phyloP scores from a whole-genome alignment of 2,797 vertebrate species.

The Lepus townsendii region DNA sequence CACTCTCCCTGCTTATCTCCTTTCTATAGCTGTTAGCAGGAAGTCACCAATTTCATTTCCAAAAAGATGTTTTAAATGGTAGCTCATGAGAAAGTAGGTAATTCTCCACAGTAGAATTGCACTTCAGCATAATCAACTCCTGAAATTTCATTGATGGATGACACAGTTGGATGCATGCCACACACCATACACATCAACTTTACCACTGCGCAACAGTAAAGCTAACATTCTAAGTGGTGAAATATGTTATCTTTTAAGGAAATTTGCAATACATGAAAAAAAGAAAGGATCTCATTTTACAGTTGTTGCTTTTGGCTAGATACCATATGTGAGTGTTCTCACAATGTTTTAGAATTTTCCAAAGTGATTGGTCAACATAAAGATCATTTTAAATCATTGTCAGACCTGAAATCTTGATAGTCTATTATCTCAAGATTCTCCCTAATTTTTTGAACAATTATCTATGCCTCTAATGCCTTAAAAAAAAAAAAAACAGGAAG shows the following conservation, averaged over 20 bases:
- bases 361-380: conserved; percentile 38
- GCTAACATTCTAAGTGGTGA: conserved; percentile 36
- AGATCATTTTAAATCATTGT: conserved; percentile 43
- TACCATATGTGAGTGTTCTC: neutral
- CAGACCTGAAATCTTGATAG: conserved; percentile 22
- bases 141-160: neutral
- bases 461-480: neutral
- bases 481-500: neutral
- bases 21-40: conserved; percentile 68
- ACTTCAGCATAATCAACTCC: neutral
- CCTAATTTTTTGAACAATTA: conserved; percentile 31
- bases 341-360: conserved; percentile 55
- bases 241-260: conserved; percentile 67
- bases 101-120: conserved; percentile 5
- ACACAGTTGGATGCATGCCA: neutral
- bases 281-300: conserved; percentile 1
- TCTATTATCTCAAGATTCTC: neutral
- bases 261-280: conserved; percentile 58
- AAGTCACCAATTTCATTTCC: conserved; percentile 72
- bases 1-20: neutral
- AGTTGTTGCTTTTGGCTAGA: conserved; percentile 54
- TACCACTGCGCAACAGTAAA: neutral
- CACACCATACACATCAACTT: conserved; percentile 1
- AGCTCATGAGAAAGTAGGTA: conserved; percentile 64
- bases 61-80: conserved; percentile 67